Conservation (phyloP, 2,888 invertebrate genomes). For the Philonicus albiceps region DNA sequence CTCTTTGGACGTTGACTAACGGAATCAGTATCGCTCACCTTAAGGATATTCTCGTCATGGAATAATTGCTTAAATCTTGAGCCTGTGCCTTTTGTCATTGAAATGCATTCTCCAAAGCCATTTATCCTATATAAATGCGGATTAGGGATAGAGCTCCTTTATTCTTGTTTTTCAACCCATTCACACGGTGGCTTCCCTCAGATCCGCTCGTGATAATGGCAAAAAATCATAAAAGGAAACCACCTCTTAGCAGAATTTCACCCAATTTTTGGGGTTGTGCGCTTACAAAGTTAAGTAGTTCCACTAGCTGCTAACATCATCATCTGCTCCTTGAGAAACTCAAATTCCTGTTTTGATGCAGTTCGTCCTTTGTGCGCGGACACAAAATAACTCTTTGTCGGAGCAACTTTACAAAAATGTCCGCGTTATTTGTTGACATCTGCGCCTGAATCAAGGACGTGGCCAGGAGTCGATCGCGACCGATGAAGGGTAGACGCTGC, state of each 20-base stretch:
- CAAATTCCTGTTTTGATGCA: neutral
- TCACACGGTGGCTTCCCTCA: conserved; percentile 12
- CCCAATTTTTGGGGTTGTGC: neutral
- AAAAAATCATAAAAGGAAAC: neutral
- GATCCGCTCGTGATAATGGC: neutral
- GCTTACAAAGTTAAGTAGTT: conserved; percentile 27
- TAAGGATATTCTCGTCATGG: neutral
- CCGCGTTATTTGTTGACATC: conserved; percentile 23
- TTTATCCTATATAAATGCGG: no score
- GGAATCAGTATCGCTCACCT: neutral
- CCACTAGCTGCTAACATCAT: conserved; percentile 12
- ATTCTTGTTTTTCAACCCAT: neutral
- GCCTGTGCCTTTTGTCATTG: neutral
- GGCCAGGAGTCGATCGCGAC: neutral
- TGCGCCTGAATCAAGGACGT: conserved; percentile 16
- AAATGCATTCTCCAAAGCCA: neutral
- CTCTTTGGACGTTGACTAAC: neutral
- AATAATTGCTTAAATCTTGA: neutral
- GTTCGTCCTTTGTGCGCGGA: neutral
- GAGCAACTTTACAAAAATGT: neutral
- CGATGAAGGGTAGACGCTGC: neutral
- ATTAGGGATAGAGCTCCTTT: neutral
- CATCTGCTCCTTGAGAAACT: conserved; percentile 14
- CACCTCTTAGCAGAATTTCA: neutral
- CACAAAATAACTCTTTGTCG: conserved; percentile 27